phyloP scores from a whole-genome alignment of 1,140 invertebrate genomes.

The Apis cerana region DNA sequence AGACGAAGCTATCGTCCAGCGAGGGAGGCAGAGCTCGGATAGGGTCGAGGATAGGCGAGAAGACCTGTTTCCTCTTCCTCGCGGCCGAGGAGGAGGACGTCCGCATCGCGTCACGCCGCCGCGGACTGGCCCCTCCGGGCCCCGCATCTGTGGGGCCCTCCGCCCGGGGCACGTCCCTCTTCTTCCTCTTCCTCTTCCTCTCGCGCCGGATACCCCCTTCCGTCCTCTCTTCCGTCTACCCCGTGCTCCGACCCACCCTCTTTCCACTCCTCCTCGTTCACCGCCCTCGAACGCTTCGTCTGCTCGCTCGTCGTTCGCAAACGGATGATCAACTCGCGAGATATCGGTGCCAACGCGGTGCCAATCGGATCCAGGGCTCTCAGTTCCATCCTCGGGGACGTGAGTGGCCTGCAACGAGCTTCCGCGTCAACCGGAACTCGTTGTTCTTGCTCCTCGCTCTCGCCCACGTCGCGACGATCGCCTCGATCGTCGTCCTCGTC shows the following conservation, averaged over 20 bases:
- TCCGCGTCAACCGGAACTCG: conserved; percentile 37
- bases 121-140: conserved; percentile 75
- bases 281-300: conserved; percentile 49
- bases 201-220: background rate
- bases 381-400: conserved; percentile 69
- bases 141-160: conserved; percentile 78
- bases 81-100: conserved; percentile 74
- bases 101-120: conserved; percentile 81
- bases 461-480: background rate
- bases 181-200: conserved; percentile 28
- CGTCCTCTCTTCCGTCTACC: conserved; percentile 16
- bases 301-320: no score
- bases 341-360: conserved; percentile 43
- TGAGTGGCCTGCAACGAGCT: conserved; percentile 44
- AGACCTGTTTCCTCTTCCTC: conserved; percentile 64
- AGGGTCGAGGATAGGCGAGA: conserved; percentile 57
- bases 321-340: conserved; percentile 19
- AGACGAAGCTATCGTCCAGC: conserved; percentile 18
- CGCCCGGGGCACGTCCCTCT: conserved; percentile 59
- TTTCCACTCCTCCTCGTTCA: background rate
- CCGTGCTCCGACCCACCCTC: background rate
- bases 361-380: conserved; percentile 51
- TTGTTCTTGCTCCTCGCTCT: background rate
- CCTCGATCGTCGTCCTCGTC: conserved; percentile 14
- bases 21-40: conserved; percentile 17